Base-by-base conservation (phyloP, 2,113 vertebrate species). In the Cynoglossus semilaevis region DNA sequence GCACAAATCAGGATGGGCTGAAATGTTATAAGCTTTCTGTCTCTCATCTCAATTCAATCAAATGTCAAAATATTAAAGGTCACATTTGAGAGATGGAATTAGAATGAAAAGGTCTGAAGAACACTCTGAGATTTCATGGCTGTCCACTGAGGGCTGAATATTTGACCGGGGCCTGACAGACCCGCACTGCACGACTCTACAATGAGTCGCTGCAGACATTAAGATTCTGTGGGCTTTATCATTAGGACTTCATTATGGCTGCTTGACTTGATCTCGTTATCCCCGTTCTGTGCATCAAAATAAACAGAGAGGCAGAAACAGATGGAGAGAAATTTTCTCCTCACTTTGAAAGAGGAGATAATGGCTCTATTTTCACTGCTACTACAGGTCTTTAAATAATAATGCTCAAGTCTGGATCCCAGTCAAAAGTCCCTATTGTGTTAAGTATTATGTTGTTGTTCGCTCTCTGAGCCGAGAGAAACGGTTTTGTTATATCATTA, bases 401-500 rank as follows among this genome's bases (percentile, higher is more conserved):
- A 68, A 69, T 58, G 50, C 54, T 67, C 58, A 52, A 38, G 55
- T 63, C 42, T 52, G 61, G 79, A 60, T 77, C 64, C 51, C 16
- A 50, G 64, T 66, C 66, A 73, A 43, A 69, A 57, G 56, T 58
- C 60, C 58, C 46, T 50, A 51, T 80, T 84, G 65, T 83, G 58
- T 74, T 74, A 37, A 47, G 10, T 35, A 55, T 56, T 45, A 35
- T 22, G 52, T 53, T 83, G 71, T 58, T 76, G 82, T 70, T 80
- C 67, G 63, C 67, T 85, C 67, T 53, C 67, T 53, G 48, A 67
- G 70, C 41, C 22, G 19, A 45, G 71, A 79, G 59, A 85, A 76
- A 87, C 71, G 85, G 78, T 83, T 90, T 88, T 77, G 73, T 86
- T 80, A 69, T 79, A 74, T 86, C 80, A 87, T 88, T 83, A 89